These are phyloP conservation scores for Chrysotoxum bicinctum DNA, from an alignment of 2,888 invertebrate genomes.

Conservation along the genomic window DNA sequence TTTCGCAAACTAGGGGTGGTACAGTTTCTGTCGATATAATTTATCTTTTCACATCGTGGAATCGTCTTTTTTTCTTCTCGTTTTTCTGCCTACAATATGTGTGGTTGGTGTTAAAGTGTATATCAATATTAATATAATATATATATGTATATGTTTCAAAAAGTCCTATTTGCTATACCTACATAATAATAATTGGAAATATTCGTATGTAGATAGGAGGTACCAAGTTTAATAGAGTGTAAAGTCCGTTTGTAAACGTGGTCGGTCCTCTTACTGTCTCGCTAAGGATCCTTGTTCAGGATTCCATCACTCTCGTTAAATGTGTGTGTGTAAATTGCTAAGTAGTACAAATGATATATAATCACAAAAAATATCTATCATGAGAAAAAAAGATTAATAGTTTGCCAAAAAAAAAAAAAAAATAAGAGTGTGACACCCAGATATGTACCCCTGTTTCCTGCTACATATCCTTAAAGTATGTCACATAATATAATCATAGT, in stretches of 20 bases:
- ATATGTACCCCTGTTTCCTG: constrained; percentile 21
- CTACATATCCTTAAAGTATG: constrained; percentile 20
- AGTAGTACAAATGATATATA: constrained; percentile 11
- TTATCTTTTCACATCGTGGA: constrained; percentile 49
- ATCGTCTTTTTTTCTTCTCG: constrained; percentile 3
- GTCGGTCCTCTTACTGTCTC: constrained; percentile 12
- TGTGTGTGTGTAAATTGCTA: constrained; percentile 2
- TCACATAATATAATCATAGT: constrained; percentile 20
- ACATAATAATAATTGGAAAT: constrained; percentile 36
- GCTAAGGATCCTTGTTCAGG: constrained; percentile 2
- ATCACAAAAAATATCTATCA: constrained; percentile 9
- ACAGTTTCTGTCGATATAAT: constrained; percentile 45
- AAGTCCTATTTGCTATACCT: constrained; percentile 32
- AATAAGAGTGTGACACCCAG: constrained; percentile 22
- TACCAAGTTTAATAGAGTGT: constrained; percentile 36
- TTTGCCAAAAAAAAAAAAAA: not conserved
- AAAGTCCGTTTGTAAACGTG: constrained; percentile 53
- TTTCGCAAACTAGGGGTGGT: constrained; percentile 35
- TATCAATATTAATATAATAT: constrained; percentile 7
- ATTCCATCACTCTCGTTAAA: not conserved
- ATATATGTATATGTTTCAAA: not conserved
- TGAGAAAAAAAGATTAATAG: constrained; percentile 28
- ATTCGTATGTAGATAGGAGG: constrained; percentile 19
- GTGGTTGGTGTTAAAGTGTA: constrained; percentile 37
- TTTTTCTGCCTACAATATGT: constrained; percentile 12